phyloP scores from a whole-genome alignment of 2,888 invertebrate species.

The Lochmaea crataegi region DNA sequence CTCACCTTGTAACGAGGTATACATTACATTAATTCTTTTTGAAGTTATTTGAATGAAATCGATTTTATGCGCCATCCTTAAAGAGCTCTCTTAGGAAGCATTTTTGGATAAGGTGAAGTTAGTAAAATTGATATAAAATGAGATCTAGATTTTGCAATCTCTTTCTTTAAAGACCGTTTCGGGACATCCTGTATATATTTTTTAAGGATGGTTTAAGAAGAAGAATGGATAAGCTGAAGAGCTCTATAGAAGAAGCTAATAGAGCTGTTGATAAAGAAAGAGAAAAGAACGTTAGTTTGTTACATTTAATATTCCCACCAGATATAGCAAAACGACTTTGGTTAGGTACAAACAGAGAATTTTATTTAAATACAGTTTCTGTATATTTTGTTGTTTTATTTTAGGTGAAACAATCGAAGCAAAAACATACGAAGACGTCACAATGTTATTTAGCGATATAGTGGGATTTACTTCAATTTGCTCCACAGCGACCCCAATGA shows the following conservation, averaged over 20 bases:
- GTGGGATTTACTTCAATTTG: constrained; percentile 97
- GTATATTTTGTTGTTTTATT: constrained; percentile 8
- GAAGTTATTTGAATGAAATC: too few species aligned
- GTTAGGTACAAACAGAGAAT: constrained; percentile 75
- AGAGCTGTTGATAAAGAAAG: constrained; percentile 92
- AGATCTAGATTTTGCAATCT: neutral
- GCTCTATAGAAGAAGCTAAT: constrained; percentile 93
- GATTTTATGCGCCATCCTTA: too few species aligned
- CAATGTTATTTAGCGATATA: constrained; percentile 96
- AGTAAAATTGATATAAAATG: too few species aligned
- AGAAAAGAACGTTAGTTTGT: constrained; percentile 92
- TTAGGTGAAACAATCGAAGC: constrained; percentile 91
- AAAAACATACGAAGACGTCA: constrained; percentile 92
- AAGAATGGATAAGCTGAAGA: constrained; percentile 94
- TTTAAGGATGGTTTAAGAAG: constrained; percentile 85
- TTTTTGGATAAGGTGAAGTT: too few species aligned
- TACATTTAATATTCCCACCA: constrained; percentile 94
- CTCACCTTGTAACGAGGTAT: too few species aligned
- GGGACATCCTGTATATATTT: constrained; percentile 32
- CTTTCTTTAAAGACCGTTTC: neutral
- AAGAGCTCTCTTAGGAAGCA: too few species aligned
- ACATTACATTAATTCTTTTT: too few species aligned
- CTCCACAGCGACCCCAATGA: constrained; percentile 93
- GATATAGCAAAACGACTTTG: constrained; percentile 94
- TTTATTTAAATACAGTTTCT: constrained; percentile 18